Evolutionary conservation across 2,797 vertebrate genomes (phyloP).

Genomic region (Clarias fuscus): DNA sequence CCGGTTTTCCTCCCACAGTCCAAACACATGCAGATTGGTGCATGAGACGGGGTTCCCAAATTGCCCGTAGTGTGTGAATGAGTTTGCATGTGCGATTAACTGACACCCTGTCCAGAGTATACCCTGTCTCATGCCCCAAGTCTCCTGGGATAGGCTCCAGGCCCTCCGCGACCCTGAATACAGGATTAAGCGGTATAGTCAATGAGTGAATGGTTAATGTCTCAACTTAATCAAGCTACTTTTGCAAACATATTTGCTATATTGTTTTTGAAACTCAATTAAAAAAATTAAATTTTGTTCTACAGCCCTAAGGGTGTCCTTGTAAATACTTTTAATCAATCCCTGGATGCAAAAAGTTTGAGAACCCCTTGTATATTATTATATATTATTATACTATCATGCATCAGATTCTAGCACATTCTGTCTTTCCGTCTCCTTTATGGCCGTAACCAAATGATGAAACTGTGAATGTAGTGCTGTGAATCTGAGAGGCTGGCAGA

Average conservation of each 20-base stretch:
- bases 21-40: no score
- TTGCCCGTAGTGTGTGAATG: no score
- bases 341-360: no score
- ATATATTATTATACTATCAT: neutral
- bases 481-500: constrained; percentile 34
- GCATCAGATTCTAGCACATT: neutral
- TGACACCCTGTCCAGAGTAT: no score
- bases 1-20: no score
- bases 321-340: neutral
- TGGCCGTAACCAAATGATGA: neutral
- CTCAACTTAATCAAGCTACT: neutral
- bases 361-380: neutral
- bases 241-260: neutral
- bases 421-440: constrained; percentile 13
- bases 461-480: constrained; percentile 36
- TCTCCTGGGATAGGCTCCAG: no score
- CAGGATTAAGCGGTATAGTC: no score
- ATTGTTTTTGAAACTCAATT: neutral
- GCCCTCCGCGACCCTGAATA: no score
- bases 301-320: neutral
- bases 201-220: neutral
- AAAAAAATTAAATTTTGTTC: neutral
- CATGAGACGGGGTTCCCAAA: no score
- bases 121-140: no score
- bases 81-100: no score